Conservation (phyloP, 1,140 invertebrate species). For the Pectinophora gossypiella region DNA sequence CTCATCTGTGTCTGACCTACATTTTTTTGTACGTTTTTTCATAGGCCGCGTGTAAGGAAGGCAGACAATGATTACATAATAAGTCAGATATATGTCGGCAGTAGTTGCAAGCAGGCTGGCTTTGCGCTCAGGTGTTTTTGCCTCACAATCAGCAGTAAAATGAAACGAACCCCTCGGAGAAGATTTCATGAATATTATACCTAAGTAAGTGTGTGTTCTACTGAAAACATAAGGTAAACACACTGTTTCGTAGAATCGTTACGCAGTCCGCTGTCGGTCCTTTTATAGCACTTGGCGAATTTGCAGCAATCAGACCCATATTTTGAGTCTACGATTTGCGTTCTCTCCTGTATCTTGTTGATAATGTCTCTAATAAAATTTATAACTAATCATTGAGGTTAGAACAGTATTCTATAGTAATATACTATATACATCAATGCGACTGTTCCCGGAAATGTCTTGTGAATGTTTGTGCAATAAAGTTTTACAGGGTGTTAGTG, state of each 20-base stretch:
- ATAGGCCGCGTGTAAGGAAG: neutral
- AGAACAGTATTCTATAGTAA: too few species aligned
- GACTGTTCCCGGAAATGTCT: too few species aligned
- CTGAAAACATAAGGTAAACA: neutral
- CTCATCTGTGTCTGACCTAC: neutral
- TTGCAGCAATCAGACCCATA: neutral
- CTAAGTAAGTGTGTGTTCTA: slow-evolving; percentile 12
- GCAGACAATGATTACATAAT: neutral
- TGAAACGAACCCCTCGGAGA: slow-evolving; percentile 36
- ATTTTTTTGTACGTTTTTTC: neutral
- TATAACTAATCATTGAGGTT: too few species aligned
- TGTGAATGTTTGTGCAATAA: too few species aligned
- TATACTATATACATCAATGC: too few species aligned
- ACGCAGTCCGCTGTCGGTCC: neutral
- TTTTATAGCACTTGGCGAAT: neutral
- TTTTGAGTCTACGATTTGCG: neutral
- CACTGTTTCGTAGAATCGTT: neutral
- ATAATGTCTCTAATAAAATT: neutral
- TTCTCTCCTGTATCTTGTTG: too few species aligned
- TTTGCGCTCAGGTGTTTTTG: slow-evolving; percentile 46
- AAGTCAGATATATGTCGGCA: neutral
- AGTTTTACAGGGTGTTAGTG: too few species aligned
- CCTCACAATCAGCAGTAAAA: slow-evolving; percentile 64
- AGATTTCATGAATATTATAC: slow-evolving; percentile 18
- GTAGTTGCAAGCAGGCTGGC: neutral